phyloP scores from a whole-genome alignment of 2,113 vertebrate species.

The Anas platyrhynchos region DNA sequence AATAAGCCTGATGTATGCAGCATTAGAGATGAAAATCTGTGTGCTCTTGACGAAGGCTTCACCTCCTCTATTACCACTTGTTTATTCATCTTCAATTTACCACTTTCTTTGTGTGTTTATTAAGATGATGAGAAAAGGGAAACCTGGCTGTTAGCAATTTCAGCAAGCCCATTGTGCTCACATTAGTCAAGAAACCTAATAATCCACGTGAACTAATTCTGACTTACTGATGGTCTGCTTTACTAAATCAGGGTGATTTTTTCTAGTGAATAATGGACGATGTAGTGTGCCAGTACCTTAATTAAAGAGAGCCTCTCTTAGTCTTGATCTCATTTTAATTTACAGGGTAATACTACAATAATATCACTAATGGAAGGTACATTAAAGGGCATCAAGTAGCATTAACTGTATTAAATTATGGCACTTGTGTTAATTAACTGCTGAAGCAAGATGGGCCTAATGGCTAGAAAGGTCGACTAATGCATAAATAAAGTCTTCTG shows the following conservation, averaged over 20 bases:
- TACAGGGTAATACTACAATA: slow-evolving; percentile 84
- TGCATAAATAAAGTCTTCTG: slow-evolving; percentile 77
- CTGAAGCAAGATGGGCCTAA: slow-evolving; percentile 83
- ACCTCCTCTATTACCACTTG: slow-evolving; percentile 20
- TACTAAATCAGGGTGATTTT: slow-evolving; percentile 83
- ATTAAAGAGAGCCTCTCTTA: slow-evolving; percentile 83
- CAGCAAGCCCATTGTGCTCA: slow-evolving; percentile 48
- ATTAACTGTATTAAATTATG: slow-evolving; percentile 87
- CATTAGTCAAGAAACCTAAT: slow-evolving; percentile 78
- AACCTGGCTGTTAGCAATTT: slow-evolving; percentile 61
- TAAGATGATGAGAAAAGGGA: slow-evolving; percentile 58
- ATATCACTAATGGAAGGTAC: slow-evolving; percentile 83
- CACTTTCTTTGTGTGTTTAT: slow-evolving; percentile 53
- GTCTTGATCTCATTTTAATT: slow-evolving; percentile 85
- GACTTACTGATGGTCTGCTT: slow-evolving; percentile 74
- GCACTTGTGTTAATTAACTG: slow-evolving; percentile 88
- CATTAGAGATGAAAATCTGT: slow-evolving; percentile 8
- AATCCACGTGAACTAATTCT: slow-evolving; percentile 75
- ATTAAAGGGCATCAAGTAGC: slow-evolving; percentile 84
- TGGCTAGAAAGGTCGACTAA: slow-evolving; percentile 79
- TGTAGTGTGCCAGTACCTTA: slow-evolving; percentile 82
- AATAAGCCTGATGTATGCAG: background rate
- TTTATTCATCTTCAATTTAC: slow-evolving; percentile 56
- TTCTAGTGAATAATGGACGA: slow-evolving; percentile 79
- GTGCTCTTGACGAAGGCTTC: background rate